These are phyloP conservation scores for Drosophila demipolita DNA, from an alignment of 2,888 invertebrate genomes.

Conservation along the genomic window DNA sequence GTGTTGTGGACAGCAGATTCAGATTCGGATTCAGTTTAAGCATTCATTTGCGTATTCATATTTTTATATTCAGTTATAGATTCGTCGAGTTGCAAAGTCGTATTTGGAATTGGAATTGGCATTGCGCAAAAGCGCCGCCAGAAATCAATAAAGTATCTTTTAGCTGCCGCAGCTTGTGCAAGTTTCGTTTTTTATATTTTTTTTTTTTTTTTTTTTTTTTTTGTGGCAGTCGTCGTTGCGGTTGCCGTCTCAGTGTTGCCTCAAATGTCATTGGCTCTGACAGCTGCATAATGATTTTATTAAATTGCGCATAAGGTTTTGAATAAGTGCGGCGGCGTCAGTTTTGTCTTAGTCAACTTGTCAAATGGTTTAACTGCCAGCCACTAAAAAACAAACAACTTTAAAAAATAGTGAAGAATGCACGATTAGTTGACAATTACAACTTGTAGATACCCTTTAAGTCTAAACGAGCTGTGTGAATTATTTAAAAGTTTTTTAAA, in stretches of 20 bases:
- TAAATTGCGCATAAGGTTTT: constrained; percentile 70
- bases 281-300: constrained; percentile 76
- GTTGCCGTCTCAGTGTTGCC: constrained; percentile 44
- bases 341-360: constrained; percentile 64
- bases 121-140: constrained; percentile 66
- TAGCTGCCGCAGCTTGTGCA: constrained; percentile 25
- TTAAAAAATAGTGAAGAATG: constrained; percentile 29
- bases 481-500: too few relatives aligned
- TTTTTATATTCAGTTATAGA: constrained; percentile 37
- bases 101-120: constrained; percentile 52
- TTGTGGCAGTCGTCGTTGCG: constrained; percentile 21
- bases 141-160: constrained; percentile 72
- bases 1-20: constrained; percentile 55
- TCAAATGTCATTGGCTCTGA: constrained; percentile 69
- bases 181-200: constrained; percentile 13
- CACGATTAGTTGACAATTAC: not conserved
- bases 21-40: constrained; percentile 41
- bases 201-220: not conserved
- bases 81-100: constrained; percentile 29
- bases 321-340: constrained; percentile 65
- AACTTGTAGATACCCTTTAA: constrained; percentile 19
- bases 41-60: constrained; percentile 27
- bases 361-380: constrained; percentile 61
- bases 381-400: constrained; percentile 18
- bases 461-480: too few relatives aligned